phyloP scores from a whole-genome alignment of 2,888 invertebrate species.

The Timandra comae region DNA sequence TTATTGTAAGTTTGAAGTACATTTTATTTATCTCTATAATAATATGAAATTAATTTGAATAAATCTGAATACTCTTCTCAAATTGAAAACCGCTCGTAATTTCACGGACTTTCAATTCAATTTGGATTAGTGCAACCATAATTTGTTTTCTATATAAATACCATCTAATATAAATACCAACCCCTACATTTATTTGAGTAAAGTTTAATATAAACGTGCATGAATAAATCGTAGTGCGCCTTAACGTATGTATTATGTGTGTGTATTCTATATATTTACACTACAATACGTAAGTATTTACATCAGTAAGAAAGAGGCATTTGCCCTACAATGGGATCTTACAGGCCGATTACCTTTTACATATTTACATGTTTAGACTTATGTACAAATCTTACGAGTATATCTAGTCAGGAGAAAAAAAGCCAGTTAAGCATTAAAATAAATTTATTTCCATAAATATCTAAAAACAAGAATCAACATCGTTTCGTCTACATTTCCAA shows the following conservation, averaged over 20 bases:
- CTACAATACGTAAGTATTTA: not conserved
- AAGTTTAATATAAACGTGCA: no score
- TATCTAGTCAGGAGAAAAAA: conserved; percentile 21
- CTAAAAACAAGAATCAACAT: conserved; percentile 63
- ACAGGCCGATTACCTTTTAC: no score
- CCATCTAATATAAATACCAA: conserved; percentile 18
- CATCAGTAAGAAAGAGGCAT: conserved; percentile 2
- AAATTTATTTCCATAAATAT: conserved; percentile 66
- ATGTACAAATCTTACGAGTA: no score
- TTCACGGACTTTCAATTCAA: conserved; percentile 33
- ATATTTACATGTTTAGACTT: no score
- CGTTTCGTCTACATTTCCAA: conserved; percentile 58
- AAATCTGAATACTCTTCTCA: conserved; percentile 25
- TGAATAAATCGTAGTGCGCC: no score
- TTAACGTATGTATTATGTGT: no score
- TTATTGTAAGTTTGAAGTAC: not conserved
- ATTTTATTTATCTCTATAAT: not conserved
- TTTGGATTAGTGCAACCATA: conserved; percentile 36
- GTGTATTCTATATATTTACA: no score
- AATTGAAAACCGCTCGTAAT: conserved; percentile 34
- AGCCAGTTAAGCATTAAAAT: conserved; percentile 58
- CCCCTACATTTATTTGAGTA: conserved; percentile 10
- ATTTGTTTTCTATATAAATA: conserved; percentile 36
- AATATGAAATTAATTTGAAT: conserved; percentile 13
- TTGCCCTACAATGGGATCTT: no score